phyloP scores from a whole-genome alignment of 2,888 invertebrate genomes.

The Idaea biselata region DNA sequence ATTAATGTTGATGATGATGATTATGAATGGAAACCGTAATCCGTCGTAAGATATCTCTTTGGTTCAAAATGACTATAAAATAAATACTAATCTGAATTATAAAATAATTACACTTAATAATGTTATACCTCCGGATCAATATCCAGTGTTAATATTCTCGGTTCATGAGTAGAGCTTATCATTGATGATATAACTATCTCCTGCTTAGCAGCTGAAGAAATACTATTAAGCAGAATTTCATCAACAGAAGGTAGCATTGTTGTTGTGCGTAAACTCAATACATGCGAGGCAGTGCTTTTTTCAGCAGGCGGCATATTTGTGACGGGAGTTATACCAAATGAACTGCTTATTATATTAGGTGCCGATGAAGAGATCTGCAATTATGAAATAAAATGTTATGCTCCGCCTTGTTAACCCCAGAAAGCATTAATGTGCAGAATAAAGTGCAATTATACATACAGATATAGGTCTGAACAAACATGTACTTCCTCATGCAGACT shows the following conservation, averaged over 20 bases:
- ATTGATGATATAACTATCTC: slow-evolving; percentile 78
- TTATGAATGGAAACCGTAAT: slow-evolving; percentile 9
- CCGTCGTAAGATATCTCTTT: slow-evolving; percentile 18
- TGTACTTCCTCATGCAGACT: slow-evolving; percentile 36
- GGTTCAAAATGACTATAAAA: slow-evolving; percentile 31
- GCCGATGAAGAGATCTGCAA: slow-evolving; percentile 77
- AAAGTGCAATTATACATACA: slow-evolving; percentile 59
- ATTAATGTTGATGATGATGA: neutral
- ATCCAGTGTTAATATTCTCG: slow-evolving; percentile 81
- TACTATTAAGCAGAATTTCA: slow-evolving; percentile 82
- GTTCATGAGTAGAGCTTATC: slow-evolving; percentile 75
- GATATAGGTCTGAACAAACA: slow-evolving; percentile 30
- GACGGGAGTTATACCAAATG: slow-evolving; percentile 70
- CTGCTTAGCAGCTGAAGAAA: slow-evolving; percentile 82
- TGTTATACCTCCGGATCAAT: slow-evolving; percentile 83
- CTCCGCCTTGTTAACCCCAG: slow-evolving; percentile 50
- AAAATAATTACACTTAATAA: slow-evolving; percentile 46
- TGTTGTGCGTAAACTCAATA: slow-evolving; percentile 78
- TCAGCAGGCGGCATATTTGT: slow-evolving; percentile 70
- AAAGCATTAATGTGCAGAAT: slow-evolving; percentile 53
- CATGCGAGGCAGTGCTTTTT: slow-evolving; percentile 80
- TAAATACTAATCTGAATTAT: slow-evolving; percentile 19
- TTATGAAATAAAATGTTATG: slow-evolving; percentile 74
- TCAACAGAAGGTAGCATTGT: slow-evolving; percentile 81
- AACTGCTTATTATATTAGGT: slow-evolving; percentile 77